Evolutionary conservation across 1,140 invertebrate genomes (phyloP).

Genomic region (Aphelenchoides besseyi): DNA sequence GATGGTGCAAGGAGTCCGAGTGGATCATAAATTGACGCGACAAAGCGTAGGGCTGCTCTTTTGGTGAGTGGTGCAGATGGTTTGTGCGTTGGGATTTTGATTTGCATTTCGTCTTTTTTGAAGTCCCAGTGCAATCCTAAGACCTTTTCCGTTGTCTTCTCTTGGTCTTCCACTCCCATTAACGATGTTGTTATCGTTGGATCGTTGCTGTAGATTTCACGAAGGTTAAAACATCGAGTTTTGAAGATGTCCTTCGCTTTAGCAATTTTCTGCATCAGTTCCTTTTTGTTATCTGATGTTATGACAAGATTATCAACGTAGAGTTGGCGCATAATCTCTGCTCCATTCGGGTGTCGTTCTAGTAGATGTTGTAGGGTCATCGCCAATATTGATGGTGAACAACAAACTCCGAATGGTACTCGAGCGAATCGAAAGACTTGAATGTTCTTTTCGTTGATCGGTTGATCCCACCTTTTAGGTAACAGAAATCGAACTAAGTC

Average conservation of each 20-base stretch:
- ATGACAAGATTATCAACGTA: neutral
- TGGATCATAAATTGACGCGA: constrained; percentile 1
- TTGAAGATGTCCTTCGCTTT: neutral
- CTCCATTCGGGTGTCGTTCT: neutral
- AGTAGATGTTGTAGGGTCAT: neutral
- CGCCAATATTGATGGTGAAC: neutral
- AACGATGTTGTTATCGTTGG: neutral
- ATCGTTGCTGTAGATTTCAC: neutral
- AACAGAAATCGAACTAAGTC: neutral
- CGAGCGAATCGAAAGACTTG: constrained; percentile 4
- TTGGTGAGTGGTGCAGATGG: neutral
- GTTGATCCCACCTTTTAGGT: neutral
- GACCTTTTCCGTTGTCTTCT: neutral
- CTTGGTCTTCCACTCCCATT: neutral
- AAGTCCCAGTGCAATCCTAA: neutral
- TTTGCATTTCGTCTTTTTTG: neutral
- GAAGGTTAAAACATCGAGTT: neutral
- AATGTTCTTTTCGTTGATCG: neutral
- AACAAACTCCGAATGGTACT: neutral
- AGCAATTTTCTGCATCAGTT: neutral
- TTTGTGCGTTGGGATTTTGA: neutral
- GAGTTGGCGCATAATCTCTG: neutral
- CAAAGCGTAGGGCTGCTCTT: neutral
- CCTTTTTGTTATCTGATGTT: neutral
- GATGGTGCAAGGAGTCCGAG: constrained; percentile 1